Evolutionary conservation across 2,113 vertebrate genomes (phyloP).

Genomic region (Piliocolobus tephrosceles): DNA sequence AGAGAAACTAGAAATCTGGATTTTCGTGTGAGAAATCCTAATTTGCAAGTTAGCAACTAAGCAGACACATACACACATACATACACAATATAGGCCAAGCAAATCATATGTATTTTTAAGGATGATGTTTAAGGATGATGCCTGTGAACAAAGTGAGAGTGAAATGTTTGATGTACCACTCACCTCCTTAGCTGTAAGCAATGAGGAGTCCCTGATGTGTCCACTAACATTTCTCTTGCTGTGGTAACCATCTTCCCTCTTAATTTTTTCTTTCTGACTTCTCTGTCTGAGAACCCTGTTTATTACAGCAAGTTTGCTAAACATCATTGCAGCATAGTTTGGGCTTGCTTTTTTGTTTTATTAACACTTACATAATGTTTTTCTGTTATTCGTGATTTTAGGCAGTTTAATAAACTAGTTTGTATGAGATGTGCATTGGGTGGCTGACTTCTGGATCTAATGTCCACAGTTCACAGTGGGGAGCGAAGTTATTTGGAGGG

Average conservation of each 20-base stretch:
- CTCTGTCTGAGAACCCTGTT: background rate
- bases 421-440: background rate
- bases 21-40: background rate
- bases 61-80: background rate
- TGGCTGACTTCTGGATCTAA: background rate
- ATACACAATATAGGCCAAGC: background rate
- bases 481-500: background rate
- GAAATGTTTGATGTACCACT: conserved; percentile 29
- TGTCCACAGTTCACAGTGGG: background rate
- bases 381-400: background rate
- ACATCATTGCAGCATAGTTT: background rate
- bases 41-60: background rate
- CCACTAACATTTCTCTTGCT: background rate
- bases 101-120: background rate
- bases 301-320: background rate
- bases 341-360: background rate
- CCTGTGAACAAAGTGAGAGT: background rate
- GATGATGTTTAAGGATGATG: conserved; percentile 30
- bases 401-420: background rate
- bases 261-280: background rate
- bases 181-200: conserved; percentile 18
- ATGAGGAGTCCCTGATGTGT: background rate
- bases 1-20: conserved; percentile 2
- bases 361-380: background rate
- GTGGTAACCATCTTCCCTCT: background rate